Conservation (phyloP, 2,888 invertebrate genomes). For the Perdita meconis region DNA sequence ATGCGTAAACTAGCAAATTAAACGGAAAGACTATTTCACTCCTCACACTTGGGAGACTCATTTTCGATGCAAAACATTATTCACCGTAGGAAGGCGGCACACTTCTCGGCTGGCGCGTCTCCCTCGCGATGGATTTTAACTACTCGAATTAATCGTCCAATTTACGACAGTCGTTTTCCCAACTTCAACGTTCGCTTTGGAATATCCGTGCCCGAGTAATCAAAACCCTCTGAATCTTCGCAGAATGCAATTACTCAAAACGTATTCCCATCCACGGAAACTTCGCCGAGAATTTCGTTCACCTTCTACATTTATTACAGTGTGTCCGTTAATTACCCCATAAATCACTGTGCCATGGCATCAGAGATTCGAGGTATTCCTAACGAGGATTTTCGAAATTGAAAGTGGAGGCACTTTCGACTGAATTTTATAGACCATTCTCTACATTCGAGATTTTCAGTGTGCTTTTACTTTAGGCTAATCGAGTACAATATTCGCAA, state of each 20-base stretch:
- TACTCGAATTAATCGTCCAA: slow-evolving; percentile 13
- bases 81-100: not conserved
- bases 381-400: not conserved
- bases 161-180: slow-evolving; percentile 4
- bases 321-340: not conserved
- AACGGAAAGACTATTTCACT: not conserved
- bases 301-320: not conserved
- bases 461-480: not conserved
- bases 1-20: not conserved
- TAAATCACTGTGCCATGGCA: not conserved
- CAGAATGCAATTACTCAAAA: slow-evolving; percentile 1
- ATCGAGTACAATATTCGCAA: not conserved
- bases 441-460: not conserved
- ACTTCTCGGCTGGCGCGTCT: not conserved
- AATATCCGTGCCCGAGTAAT: not conserved
- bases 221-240: not conserved
- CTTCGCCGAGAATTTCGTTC: not conserved
- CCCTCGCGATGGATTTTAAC: slow-evolving; percentile 11
- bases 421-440: not conserved
- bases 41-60: not conserved
- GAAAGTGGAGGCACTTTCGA: not conserved
- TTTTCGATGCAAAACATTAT: not conserved
- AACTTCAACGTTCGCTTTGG: not conserved
- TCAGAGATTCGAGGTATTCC: not conserved
- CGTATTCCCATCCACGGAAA: not conserved